Evolutionary conservation across 2,113 vertebrate genomes (phyloP).

Genomic region (Bettongia penicillata): DNA sequence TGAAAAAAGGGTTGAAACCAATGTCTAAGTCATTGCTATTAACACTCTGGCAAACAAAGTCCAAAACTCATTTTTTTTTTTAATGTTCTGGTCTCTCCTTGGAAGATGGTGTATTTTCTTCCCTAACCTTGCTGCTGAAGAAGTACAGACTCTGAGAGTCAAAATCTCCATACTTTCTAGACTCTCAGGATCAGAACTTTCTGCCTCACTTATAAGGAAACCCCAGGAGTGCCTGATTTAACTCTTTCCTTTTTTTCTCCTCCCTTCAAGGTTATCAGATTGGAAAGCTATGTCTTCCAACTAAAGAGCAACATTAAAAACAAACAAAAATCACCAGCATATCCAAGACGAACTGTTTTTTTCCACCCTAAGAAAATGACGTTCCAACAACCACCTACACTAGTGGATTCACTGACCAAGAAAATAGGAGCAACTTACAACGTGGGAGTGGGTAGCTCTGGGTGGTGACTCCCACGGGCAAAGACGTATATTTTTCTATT

Average conservation of each 20-base stretch:
- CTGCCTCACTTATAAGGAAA: not conserved
- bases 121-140: constrained; percentile 24
- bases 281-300: not conserved
- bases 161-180: not conserved
- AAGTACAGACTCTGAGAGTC: not conserved
- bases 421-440: not conserved
- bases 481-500: not conserved
- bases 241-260: not conserved
- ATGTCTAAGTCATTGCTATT: not conserved
- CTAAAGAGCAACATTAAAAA: not conserved
- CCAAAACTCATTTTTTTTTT: not conserved
- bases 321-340: rapidly evolving
- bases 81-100: not conserved
- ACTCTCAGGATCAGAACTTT: not conserved
- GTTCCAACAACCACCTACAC: rapidly evolving
- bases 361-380: not conserved
- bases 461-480: too few relatives aligned
- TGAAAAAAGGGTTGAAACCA: not conserved
- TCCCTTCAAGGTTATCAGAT: not conserved
- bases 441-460: not conserved
- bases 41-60: not conserved
- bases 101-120: not conserved
- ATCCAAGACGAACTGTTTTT: not conserved
- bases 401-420: not conserved
- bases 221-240: not conserved